Base-by-base conservation (phyloP, 2,113 vertebrate genomes). In the Rhegmatorhina hoffmannsi region DNA sequence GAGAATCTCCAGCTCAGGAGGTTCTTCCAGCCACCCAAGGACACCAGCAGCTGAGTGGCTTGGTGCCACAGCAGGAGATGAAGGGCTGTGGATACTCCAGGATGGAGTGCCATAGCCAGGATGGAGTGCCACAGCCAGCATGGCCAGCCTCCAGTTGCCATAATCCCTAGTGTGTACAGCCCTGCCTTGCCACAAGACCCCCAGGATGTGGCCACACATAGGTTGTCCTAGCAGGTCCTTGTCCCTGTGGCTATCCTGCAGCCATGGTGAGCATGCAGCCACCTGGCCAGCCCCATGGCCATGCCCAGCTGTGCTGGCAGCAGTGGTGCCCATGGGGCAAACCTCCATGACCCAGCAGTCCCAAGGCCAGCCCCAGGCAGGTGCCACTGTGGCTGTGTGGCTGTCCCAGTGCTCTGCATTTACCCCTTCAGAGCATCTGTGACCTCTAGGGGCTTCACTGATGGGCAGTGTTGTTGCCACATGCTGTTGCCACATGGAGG, bases 131-230 rank as follows among this genome's bases (percentile, higher is more conserved):
- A 18, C n/a, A 63, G 55, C 38, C 36, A 47, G 49, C 17, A 28
- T 5, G 3, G 44, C 38, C 5, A 1, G 26, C 20, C 12, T 77
- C 55, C 12, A 68, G 36, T 15, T 4, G 3, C 60, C 1, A 0
- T 40, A 60, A 43, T 60, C 47, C 20, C 33, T 31, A 9, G 31
- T 1, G 4, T 3, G 0, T n/a, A 55, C 23, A 13, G 7, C 13
- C 16, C 26, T 7, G 4, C 59, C 33, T 8, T 40, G 36, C 66
- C 26, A 19, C 0, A 0, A 80, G 43, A 13, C 1, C 12, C 28
- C 49, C 36, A 29, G 55, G 34, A 56, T 28, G 8, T 38, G 26
- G 55, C 62, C 49, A 12, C 47, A 31, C 34, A 15, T 4, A 11
- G 1, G 1, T 58, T 70, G 43, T 76, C n/a, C 29, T 25, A 31